Evolutionary conservation across 2,797 vertebrate genomes (phyloP).

Genomic region (Mastacembelus armatus): DNA sequence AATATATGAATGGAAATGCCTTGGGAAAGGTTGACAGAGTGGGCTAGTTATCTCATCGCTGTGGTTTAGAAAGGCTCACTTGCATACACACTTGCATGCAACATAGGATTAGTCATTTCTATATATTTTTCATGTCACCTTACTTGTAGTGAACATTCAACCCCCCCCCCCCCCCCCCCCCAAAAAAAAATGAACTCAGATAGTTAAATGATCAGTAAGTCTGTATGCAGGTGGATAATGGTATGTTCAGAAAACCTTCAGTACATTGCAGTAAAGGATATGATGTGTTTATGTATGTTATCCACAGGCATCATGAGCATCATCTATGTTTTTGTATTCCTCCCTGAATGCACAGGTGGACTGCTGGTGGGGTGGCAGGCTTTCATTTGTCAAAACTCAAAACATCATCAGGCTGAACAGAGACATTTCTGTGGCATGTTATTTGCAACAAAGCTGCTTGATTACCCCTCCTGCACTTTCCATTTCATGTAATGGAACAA

Average conservation of each 20-base stretch:
- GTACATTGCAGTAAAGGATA: conserved; percentile 6
- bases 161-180: too few relatives aligned
- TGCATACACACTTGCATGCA: too few relatives aligned
- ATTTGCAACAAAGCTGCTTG: conserved; percentile 69
- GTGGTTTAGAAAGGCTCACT: too few relatives aligned
- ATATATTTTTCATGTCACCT: not conserved
- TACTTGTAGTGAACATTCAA: not conserved
- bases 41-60: too few relatives aligned
- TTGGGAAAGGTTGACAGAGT: too few relatives aligned
- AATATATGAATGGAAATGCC: too few relatives aligned
- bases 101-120: too few relatives aligned
- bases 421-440: conserved; percentile 47
- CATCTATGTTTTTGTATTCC: not conserved
- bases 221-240: not conserved
- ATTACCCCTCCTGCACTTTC: conserved; percentile 67
- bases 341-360: conserved; percentile 29
- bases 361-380: not conserved
- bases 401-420: conserved; percentile 50
- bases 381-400: conserved; percentile 41
- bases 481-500: conserved; percentile 72
- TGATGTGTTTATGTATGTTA: not conserved
- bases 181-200: not conserved
- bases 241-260: not conserved
- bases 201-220: not conserved
- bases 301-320: not conserved